phyloP scores from a whole-genome alignment of 1,140 invertebrate species.

The Megalonaias nervosa region DNA sequence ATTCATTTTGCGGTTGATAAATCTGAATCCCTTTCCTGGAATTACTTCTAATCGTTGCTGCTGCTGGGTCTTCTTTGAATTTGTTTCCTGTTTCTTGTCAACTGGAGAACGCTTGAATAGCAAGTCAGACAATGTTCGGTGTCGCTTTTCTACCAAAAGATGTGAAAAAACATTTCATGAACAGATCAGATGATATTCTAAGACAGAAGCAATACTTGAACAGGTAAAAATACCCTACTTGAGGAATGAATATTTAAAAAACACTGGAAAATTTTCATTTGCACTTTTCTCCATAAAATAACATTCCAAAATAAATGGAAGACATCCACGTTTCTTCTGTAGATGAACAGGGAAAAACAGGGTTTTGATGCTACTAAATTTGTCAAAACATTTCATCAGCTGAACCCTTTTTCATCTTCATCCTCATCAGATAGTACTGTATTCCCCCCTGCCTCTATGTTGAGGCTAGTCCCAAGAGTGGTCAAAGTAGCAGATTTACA shows the following conservation, averaged over 20 bases:
- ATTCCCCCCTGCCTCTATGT: too few relatives aligned
- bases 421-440: too few relatives aligned
- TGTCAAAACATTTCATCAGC: too few relatives aligned
- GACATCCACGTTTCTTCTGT: too few relatives aligned
- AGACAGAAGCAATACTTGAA: not conserved
- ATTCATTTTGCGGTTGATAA: conserved; percentile 51
- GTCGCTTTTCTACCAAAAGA: conserved; percentile 57
- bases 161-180: not conserved
- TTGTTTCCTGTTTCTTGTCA: conserved; percentile 21
- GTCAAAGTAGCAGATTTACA: too few relatives aligned
- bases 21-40: conserved; percentile 55
- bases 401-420: too few relatives aligned
- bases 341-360: too few relatives aligned
- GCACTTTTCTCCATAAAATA: too few relatives aligned
- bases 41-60: conserved; percentile 46
- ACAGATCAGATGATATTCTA: not conserved
- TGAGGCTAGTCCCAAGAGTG: too few relatives aligned
- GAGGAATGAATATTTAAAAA: not conserved
- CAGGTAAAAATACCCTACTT: not conserved
- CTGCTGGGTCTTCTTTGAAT: conserved; percentile 22
- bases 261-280: not conserved
- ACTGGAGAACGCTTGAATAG: conserved; percentile 59
- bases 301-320: too few relatives aligned
- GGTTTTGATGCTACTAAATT: too few relatives aligned
- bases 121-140: conserved; percentile 65